These are phyloP conservation scores for Hydrolagus colliei DNA, from an alignment of 2,797 vertebrate species.

Conservation along the genomic window DNA sequence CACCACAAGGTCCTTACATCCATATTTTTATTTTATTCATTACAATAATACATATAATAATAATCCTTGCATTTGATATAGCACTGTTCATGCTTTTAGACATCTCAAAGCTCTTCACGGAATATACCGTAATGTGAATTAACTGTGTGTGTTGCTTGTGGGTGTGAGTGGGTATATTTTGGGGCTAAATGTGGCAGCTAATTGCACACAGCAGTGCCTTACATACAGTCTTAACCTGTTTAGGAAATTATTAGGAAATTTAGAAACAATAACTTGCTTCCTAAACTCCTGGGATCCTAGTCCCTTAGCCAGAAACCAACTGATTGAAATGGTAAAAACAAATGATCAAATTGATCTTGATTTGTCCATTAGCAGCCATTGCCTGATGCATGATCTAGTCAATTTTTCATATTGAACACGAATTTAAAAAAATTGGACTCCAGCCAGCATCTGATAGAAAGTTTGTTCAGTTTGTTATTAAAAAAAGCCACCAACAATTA, in stretches of 20 bases:
- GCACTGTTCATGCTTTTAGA: no score
- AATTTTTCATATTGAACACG: constrained; percentile 10
- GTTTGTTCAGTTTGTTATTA: constrained; percentile 9
- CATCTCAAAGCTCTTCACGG: no score
- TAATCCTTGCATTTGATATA: no score
- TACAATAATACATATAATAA: no score
- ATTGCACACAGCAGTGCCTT: no score
- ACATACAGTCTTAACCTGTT: no score
- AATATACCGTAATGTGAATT: no score
- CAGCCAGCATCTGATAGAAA: constrained; percentile 1
- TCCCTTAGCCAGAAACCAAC: constrained; percentile 20
- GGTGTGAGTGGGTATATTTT: no score
- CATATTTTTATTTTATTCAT: neutral
- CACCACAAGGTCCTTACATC: neutral
- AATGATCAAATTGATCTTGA: neutral
- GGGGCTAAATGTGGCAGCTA: no score
- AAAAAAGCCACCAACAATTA: constrained; percentile 26
- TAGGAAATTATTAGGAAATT: no score
- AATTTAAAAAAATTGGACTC: constrained; percentile 24
- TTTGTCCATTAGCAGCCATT: constrained; percentile 28
- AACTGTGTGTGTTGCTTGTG: no score
- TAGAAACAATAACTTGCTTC: neutral
- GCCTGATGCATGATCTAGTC: neutral
- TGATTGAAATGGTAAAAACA: constrained; percentile 9
- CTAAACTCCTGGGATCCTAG: neutral